Evolutionary conservation across 2,888 invertebrate species (phyloP), one percentile per base, ranked within the genome.

Genomic region (Oligia strigilis): DNA sequence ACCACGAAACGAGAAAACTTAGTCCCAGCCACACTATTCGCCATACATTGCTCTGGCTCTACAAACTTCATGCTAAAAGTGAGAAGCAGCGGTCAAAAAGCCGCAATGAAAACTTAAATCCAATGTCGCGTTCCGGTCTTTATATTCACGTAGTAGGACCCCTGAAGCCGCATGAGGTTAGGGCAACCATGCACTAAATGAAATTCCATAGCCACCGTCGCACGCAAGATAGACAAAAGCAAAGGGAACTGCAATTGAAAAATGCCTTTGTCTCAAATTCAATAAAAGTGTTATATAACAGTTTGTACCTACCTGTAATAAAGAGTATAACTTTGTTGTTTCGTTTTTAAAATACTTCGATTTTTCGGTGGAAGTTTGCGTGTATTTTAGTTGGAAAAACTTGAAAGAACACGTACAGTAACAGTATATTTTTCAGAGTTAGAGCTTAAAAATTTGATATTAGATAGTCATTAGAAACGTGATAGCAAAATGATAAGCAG

Each of bases 151-250:
- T 80, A 72, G 78, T 82, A 77, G 73, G 49, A 70, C 13, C 40
- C 58, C 82, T 67, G 71, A 74, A 84, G 82, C 83, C 69, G 72
- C 73, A 81, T 81, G 76, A 88, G 71, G 84, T 77, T 88, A 78
- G 85, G 81, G 83, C 74, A 81, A 70, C 73, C 77, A 70, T 76
- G 84, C 78, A 91, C 85, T 89, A 90, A 91, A 91, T 91, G 85
- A 91, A 91, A 91, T 91, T 91, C 90, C 91, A 84, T 86, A 77
- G 86, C 81, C 81, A 70, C 78, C 84, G 79, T 84, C 80, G 75
- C 86, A 87, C 83, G 82, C 80, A 83, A 78, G 75, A 82, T 86
- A 87, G 84, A 84, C 88, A 85, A 83, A 77, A 82, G 78, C 80
- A 81, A 81, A 81, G 77, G 75, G 77, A 87, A 77, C 75, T 86